Evolutionary conservation across 2,888 invertebrate species (phyloP).

Genomic region (Drosophila pseudotalamancana): DNA sequence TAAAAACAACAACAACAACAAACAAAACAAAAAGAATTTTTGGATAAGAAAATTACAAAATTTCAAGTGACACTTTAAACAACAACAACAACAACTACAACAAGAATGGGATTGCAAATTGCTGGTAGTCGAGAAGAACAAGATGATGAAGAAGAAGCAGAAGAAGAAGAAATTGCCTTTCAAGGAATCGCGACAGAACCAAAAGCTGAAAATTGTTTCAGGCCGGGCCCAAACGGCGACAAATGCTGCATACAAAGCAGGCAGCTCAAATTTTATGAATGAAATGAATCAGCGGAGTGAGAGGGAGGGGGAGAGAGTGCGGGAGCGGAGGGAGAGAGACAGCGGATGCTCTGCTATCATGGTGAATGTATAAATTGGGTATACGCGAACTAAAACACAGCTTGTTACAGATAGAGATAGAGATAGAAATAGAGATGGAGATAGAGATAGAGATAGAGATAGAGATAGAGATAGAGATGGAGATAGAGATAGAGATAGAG

Average conservation of each 20-base stretch:
- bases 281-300: slow-evolving; percentile 2
- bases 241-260: slow-evolving; percentile 14
- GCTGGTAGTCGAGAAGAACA: slow-evolving; percentile 17
- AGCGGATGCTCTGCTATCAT: not conserved
- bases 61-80: slow-evolving; percentile 75
- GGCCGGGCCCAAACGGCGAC: not conserved
- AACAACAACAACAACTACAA: slow-evolving; percentile 1
- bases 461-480: too few relatives aligned
- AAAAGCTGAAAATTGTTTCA: slow-evolving; percentile 6
- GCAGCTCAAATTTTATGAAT: slow-evolving; percentile 29
- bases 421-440: too few relatives aligned
- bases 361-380: not conserved
- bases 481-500: too few relatives aligned
- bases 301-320: not conserved
- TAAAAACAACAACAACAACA: not conserved
- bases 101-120: slow-evolving; percentile 34
- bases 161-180: slow-evolving; percentile 15
- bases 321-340: not conserved
- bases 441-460: too few relatives aligned
- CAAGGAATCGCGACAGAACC: slow-evolving; percentile 16
- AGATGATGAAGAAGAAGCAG: not conserved
- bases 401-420: not conserved
- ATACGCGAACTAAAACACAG: not conserved
- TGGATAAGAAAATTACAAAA: slow-evolving; percentile 78
- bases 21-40: not conserved